Base-by-base conservation (phyloP, 2,797 vertebrate genomes). In the Pelodytes ibericus region DNA sequence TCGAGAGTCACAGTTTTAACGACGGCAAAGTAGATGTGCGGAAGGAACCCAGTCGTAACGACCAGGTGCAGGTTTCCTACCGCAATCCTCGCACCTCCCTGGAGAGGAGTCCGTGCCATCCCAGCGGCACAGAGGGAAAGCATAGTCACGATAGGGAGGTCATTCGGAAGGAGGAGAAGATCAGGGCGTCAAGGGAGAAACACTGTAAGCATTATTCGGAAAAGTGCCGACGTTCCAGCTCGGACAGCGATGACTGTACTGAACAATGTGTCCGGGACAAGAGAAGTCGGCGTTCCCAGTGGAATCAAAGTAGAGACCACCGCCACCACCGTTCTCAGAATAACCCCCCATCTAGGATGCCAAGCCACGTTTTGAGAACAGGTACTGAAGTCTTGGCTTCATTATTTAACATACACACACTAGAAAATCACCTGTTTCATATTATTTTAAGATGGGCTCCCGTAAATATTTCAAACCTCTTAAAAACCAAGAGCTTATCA, bases 191-290 rank as follows among this genome's bases (percentile, higher is more conserved):
- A 27, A 63, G 53, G n/a, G 71, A 71, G 20, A 74, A 61, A 56
- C 74, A 61, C 20, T 72, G 69, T 65, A 62, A 68, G 24, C 57
- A 75, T 75, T 31, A 61, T 11, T 27, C 72, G 53, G 82, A 88
- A 77, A 72, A 82, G 68, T 82, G 31, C 53, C 57, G 67, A 11
- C 74, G 62, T 26, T 76, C 82, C 61, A 87, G 84, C 81, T 84
- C 87, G 15, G 89, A 89, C 68, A 90, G 83, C 22, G 84, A 85
- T n/a, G 71, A 71, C 74, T 72, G 72, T 59, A 56, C 67, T 11
- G 76, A 80, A 57, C 68, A 82, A 20, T 79, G 84, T 83, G 79
- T 81, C 72, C 86, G 83, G 70, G 80, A 41, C 41, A 83, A 85
- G 80, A 80, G 72, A 39, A 75, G 72, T 49, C 68, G 60, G 9